Conservation (phyloP, 2,888 invertebrate genomes). For the Melinaea menophilus region DNA sequence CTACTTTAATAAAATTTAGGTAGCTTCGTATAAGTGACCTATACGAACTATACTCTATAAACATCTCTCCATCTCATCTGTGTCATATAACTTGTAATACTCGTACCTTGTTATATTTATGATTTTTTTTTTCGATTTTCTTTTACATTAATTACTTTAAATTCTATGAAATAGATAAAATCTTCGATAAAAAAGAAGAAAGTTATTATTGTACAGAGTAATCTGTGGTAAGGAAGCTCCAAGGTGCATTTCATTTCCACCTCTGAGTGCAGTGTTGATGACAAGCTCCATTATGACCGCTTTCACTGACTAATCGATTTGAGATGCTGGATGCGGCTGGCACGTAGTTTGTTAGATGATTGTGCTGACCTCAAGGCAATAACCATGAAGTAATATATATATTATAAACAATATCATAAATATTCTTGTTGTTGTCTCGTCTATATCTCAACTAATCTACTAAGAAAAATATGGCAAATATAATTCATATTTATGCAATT, state of each 20-base stretch:
- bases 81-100: too few species aligned
- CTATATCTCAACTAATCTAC: background rate
- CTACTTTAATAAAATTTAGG: too few species aligned
- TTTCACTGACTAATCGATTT: slow-evolving; percentile 18
- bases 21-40: too few species aligned
- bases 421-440: too few species aligned
- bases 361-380: background rate
- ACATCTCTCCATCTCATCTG: too few species aligned
- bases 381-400: slow-evolving; percentile 1
- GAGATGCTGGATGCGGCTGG: background rate
- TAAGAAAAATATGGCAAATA: background rate
- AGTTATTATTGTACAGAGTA: background rate
- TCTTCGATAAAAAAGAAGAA: background rate
- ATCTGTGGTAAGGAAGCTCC: background rate
- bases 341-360: background rate
- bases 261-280: slow-evolving; percentile 23
- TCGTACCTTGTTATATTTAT: too few species aligned
- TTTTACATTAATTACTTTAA: background rate
- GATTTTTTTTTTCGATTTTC: too few species aligned
- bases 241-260: slow-evolving; percentile 22
- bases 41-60: too few species aligned
- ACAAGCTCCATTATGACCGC: slow-evolving; percentile 28
- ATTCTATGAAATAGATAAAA: background rate
- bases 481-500: background rate
- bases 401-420: background rate